Base-by-base conservation (phyloP, 2,113 vertebrate genomes). In the Pachycephala philippinensis region DNA sequence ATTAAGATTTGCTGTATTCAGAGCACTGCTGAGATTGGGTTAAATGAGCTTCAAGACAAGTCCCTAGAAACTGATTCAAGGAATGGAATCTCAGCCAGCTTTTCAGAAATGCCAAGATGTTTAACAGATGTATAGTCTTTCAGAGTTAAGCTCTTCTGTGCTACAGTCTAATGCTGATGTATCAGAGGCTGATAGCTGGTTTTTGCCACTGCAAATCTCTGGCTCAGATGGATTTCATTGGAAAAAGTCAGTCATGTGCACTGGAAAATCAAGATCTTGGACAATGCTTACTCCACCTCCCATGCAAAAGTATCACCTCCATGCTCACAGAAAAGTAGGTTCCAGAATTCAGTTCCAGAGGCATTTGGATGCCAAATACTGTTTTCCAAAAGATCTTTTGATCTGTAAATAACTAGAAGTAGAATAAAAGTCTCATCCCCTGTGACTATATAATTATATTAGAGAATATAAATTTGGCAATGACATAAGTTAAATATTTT, bases 101-200 rank as follows among this genome's bases (percentile, higher is more conserved):
- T 93, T 96, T 69, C 78, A 85, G 70, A 95, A 94, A 83, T 59
- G 45, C 59, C 70, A 83, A 83, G 26, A 74, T 80, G 57, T 93
- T 89, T 87, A 94, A 83, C 84, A 91, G 90, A 93, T 70, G 57
- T 89, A 63, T 79, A 35, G 4, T 27, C 63, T 94, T 87, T 79
- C 82, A 77, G 81, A 66, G n/a, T 89, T 77, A 93, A 95, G 64
- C 37, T 94, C 35, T 85, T 85, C 74, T 85, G 84, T 95, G 33
- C 63, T 69, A 30, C 50, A 49, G 49, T 53, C 39, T 94, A 79
- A 84, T 44, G 66, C 28, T 80, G 50, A 13, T 69, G 15, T 65
- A 79, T 72, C 37, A 85, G 65, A 85, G 65, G 53, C 10, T 84
- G 65, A 78, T 49, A 78, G 44, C 17, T 87, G 69, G 6, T 83